Evolutionary conservation across 2,113 vertebrate genomes (phyloP).

Genomic region (Leptobrachium ailaonicum): DNA sequence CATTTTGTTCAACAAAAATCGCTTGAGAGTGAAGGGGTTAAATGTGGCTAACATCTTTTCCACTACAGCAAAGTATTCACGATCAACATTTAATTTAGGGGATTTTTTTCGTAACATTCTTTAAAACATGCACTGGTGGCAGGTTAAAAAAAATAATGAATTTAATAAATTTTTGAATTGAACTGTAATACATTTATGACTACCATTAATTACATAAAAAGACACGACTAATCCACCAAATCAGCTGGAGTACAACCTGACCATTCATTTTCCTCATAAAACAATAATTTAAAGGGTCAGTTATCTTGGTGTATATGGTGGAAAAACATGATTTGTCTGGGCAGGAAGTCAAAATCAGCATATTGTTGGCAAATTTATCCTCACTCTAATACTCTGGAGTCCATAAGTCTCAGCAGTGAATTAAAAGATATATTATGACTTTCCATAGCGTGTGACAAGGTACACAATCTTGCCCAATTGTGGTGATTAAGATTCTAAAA

Average conservation of each 20-base stretch:
- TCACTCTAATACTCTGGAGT: slow-evolving; percentile 45
- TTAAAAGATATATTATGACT: slow-evolving; percentile 41
- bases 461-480: slow-evolving; percentile 26
- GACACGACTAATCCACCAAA: slow-evolving; percentile 3
- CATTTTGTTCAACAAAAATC: too few species aligned
- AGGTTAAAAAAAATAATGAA: slow-evolving; percentile 10
- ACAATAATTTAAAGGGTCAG: slow-evolving; percentile 35
- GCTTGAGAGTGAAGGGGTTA: too few species aligned
- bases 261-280: slow-evolving; percentile 40
- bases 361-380: slow-evolving; percentile 46
- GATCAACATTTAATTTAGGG: too few species aligned
- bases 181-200: slow-evolving; percentile 27
- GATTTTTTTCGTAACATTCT: not conserved
- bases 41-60: too few species aligned
- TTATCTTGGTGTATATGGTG: slow-evolving; percentile 42
- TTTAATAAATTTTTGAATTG: slow-evolving; percentile 3
- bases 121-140: not conserved
- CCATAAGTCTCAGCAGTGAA: slow-evolving; percentile 39
- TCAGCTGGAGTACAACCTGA: slow-evolving; percentile 26
- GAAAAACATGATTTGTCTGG: slow-evolving; percentile 46
- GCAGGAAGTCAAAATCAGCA: slow-evolving; percentile 45
- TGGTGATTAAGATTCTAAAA: slow-evolving; percentile 13
- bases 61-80: too few species aligned
- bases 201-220: slow-evolving; percentile 28
- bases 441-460: slow-evolving; percentile 35